phyloP scores from a whole-genome alignment of 1,140 invertebrate genomes.

The Halictus rubicundus region DNA sequence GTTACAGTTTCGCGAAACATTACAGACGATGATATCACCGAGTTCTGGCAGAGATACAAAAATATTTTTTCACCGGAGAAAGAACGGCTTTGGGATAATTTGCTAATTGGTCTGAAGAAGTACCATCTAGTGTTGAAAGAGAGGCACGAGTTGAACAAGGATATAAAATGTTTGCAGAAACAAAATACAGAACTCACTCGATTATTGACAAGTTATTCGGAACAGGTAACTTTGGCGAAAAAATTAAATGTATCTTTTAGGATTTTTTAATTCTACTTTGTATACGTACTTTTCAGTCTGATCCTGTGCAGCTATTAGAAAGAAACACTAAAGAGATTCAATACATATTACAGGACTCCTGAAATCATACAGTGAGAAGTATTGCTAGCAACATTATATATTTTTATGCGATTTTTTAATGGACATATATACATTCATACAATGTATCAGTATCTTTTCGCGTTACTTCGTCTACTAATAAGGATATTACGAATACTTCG shows the following conservation, averaged over 20 bases:
- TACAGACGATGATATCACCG: constrained; percentile 77
- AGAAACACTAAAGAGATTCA: constrained; percentile 5
- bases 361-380: background rate
- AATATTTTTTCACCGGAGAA: constrained; percentile 78
- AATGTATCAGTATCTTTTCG: constrained; percentile 16
- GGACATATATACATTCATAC: constrained; percentile 32
- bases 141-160: constrained; percentile 77
- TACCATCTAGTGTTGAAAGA: constrained; percentile 82
- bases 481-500: background rate
- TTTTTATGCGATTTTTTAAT: constrained; percentile 20
- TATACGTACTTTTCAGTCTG: constrained; percentile 35
- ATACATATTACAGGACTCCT: background rate
- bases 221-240: constrained; percentile 51
- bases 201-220: constrained; percentile 74
- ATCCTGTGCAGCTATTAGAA: background rate
- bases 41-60: constrained; percentile 80
- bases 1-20: constrained; percentile 79
- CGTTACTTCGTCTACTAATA: constrained; percentile 15
- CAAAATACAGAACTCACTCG: constrained; percentile 82
- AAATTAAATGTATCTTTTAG: background rate
- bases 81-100: constrained; percentile 81
- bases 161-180: constrained; percentile 78
- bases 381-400: constrained; percentile 31
- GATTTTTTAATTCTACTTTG: too few species aligned
- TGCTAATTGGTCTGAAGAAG: constrained; percentile 80